Conservation (phyloP, 2,888 invertebrate genomes). For the Melanophora roralis region DNA sequence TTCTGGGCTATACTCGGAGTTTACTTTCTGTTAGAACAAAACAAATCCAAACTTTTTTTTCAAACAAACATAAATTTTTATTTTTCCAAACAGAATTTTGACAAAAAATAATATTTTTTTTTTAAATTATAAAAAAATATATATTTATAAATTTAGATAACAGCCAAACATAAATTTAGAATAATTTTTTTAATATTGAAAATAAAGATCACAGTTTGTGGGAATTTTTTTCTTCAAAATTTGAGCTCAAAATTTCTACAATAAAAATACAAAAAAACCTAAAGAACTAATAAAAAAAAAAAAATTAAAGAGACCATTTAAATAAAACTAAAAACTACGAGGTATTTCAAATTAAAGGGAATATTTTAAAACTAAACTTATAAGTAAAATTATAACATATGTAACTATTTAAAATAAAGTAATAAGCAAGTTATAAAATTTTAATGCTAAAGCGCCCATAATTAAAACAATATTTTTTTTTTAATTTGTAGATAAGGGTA, state of each 20-base stretch:
- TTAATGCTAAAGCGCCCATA: conserved; percentile 34
- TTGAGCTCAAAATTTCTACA: conserved; percentile 43
- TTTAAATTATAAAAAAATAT: conserved; percentile 46
- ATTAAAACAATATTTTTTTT: conserved; percentile 1
- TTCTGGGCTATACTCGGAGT: conserved; percentile 36
- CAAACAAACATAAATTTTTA: conserved; percentile 47
- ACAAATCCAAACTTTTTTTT: conserved; percentile 52
- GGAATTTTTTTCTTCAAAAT: conserved; percentile 52
- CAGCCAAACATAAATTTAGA: conserved; percentile 71
- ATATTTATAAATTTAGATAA: conserved; percentile 67
- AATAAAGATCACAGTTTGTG: conserved; percentile 76
- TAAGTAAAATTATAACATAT: conserved; percentile 29
- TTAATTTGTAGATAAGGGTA: conserved; percentile 42
- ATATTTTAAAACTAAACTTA: conserved; percentile 35
- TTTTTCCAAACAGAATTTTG: conserved; percentile 63
- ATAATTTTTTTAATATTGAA: conserved; percentile 58
- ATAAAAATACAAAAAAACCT: conserved; percentile 55
- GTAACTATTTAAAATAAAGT: conserved; percentile 36
- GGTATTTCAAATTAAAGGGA: conserved; percentile 57
- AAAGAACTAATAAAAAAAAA: conserved; percentile 62
- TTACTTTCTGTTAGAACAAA: conserved; percentile 47
- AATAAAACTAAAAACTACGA: conserved; percentile 59
- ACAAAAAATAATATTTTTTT: conserved; percentile 33
- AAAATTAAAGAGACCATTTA: conserved; percentile 58
- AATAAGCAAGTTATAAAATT: conserved; percentile 28